These are phyloP conservation scores for Tetramorium bicarinatum DNA, from an alignment of 2,888 invertebrate genomes.

Conservation along the genomic window DNA sequence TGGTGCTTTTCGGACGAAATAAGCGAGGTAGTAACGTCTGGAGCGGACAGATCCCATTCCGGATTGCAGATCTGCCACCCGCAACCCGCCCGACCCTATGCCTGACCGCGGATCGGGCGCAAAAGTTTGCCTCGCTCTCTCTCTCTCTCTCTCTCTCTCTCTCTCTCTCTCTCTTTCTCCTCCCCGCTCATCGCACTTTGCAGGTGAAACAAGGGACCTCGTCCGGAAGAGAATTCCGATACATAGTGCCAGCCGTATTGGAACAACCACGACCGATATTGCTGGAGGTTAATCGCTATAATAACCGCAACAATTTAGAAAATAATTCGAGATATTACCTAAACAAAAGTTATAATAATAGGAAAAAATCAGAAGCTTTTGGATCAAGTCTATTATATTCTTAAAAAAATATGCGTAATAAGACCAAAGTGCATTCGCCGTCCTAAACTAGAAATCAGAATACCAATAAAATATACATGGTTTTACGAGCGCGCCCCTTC, in stretches of 20 bases:
- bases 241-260: slow-evolving; percentile 64
- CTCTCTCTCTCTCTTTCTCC: not conserved
- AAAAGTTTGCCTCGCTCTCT: slow-evolving; percentile 80
- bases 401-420: not conserved
- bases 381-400: not conserved
- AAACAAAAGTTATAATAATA: slow-evolving; percentile 13
- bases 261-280: slow-evolving; percentile 45
- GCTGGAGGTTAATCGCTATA: slow-evolving; percentile 34
- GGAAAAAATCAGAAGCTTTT: not conserved
- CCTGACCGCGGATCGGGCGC: slow-evolving; percentile 81
- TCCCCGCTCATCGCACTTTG: slow-evolving; percentile 77
- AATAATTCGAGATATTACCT: slow-evolving; percentile 11
- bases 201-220: slow-evolving; percentile 81
- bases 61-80: slow-evolving; percentile 85
- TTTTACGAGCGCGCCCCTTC: slow-evolving; percentile 45
- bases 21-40: slow-evolving; percentile 82
- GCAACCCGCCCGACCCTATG: slow-evolving; percentile 79
- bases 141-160: slow-evolving; percentile 33
- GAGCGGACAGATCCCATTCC: slow-evolving; percentile 86
- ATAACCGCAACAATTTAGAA: slow-evolving; percentile 13
- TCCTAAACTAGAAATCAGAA: slow-evolving; percentile 3
- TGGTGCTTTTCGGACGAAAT: slow-evolving; percentile 74
- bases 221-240: slow-evolving; percentile 70
- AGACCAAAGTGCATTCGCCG: not conserved
- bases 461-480: slow-evolving; percentile 27